phyloP scores from a whole-genome alignment of 2,113 vertebrate genomes.

The Holacanthus passer region DNA sequence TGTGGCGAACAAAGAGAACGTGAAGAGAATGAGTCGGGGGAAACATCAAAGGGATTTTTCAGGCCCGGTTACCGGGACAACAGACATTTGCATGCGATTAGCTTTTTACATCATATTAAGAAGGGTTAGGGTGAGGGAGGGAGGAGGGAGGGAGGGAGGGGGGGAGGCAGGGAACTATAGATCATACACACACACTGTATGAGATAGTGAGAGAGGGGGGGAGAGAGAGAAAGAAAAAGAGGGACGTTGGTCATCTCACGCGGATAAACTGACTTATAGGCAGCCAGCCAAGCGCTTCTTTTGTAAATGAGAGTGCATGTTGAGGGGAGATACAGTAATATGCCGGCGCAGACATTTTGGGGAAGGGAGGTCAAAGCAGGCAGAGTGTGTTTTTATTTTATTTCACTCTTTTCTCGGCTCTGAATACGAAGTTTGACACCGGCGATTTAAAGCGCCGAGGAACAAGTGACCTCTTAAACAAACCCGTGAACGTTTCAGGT shows the following conservation, averaged over 20 bases:
- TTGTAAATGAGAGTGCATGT: slow-evolving; percentile 75
- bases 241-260: slow-evolving; percentile 81
- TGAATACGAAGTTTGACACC: slow-evolving; percentile 46
- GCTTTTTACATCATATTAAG: slow-evolving; percentile 91
- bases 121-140: slow-evolving; percentile 80
- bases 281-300: slow-evolving; percentile 78
- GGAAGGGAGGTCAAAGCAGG: slow-evolving; percentile 62
- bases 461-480: background rate
- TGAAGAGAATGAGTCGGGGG: slow-evolving; percentile 89
- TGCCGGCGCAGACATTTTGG: slow-evolving; percentile 66
- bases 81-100: slow-evolving; percentile 91
- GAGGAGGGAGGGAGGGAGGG: slow-evolving; percentile 11
- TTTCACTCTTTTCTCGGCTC: background rate
- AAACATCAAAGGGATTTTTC: slow-evolving; percentile 91
- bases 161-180: slow-evolving; percentile 75
- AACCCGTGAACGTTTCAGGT: background rate
- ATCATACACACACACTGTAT: slow-evolving; percentile 78
- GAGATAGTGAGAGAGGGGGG: slow-evolving; percentile 52
- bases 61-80: slow-evolving; percentile 89
- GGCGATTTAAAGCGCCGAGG: background rate
- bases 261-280: slow-evolving; percentile 82
- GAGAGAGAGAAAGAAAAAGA: slow-evolving; percentile 45
- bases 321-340: slow-evolving; percentile 73
- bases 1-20: slow-evolving; percentile 88
- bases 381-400: slow-evolving; percentile 26